phyloP scores from a whole-genome alignment of 2,113 vertebrate genomes.

The Nothocercus julius region DNA sequence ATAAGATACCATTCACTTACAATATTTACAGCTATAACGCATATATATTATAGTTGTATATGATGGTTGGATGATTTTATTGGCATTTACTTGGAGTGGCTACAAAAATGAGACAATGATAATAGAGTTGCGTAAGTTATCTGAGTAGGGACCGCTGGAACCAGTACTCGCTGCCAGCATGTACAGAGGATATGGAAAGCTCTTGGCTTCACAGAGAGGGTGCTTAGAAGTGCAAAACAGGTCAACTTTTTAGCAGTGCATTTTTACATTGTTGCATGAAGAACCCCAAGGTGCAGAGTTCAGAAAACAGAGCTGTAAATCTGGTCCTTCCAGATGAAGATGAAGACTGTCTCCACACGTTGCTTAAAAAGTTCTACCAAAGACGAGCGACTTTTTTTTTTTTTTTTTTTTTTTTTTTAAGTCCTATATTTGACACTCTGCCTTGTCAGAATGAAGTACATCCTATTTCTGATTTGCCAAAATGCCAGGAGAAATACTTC shows the following conservation, averaged over 20 bases:
- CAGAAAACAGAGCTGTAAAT: neutral
- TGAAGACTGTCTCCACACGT: neutral
- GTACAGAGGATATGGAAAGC: neutral
- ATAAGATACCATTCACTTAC: neutral
- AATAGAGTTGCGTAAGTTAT: neutral
- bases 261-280: neutral
- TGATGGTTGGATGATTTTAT: neutral
- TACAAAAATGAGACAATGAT: neutral
- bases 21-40: neutral
- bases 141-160: neutral
- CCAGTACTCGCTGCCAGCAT: neutral
- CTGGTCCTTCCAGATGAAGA: neutral
- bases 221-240: neutral
- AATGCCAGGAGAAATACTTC: neutral
- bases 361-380: neutral
- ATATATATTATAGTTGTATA: neutral
- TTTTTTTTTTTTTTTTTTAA: neutral
- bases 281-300: neutral
- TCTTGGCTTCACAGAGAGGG: neutral
- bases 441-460: neutral
- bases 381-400: neutral
- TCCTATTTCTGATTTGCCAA: neutral
- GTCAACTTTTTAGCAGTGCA: neutral
- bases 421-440: neutral
- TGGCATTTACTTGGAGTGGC: neutral